A percentile compares a stretch with the other conserved stretches of the same genome.
Evolutionary conservation across 2,888 invertebrate species (phyloP).

Genomic region (Abscondita cerata): DNA sequence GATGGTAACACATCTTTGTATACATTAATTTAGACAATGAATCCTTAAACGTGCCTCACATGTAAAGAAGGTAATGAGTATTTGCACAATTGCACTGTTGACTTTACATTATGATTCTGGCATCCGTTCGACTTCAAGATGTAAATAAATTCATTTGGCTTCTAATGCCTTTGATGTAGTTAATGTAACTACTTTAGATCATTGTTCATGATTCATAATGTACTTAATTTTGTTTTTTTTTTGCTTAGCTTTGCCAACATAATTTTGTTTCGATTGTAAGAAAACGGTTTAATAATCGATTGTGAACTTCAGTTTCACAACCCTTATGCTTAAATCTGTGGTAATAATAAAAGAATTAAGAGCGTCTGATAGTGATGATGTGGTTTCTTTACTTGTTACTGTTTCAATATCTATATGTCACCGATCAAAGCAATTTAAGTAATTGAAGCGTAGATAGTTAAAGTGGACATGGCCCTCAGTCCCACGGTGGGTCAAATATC

Average conservation of each 20-base stretch:
- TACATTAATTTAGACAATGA: constrained; percentile 28
- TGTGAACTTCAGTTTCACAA: no score
- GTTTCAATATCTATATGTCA: constrained; percentile 33
- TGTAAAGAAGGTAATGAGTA: constrained; percentile 22
- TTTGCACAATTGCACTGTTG: constrained; percentile 45
- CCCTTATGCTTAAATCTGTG: no score
- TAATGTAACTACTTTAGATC: no score
- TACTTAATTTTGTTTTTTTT: no score
- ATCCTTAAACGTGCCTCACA: constrained; percentile 24
- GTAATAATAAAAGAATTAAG: no score
- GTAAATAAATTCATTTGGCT: constrained; percentile 33
- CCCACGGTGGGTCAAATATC: constrained; percentile 36
- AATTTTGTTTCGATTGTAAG: no score
- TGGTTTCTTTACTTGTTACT: constrained; percentile 16
- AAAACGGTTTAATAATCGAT: no score
- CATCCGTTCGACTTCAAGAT: constrained; percentile 39
- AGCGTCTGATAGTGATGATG: neutral
- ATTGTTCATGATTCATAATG: no score
- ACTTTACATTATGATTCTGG: constrained; percentile 45
- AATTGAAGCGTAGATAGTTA: constrained; percentile 34
- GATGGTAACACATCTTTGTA: constrained; percentile 25
- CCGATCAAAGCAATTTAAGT: constrained; percentile 36
- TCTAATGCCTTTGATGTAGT: constrained; percentile 13
- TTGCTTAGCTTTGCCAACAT: no score
- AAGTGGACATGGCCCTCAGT: constrained; percentile 33